phyloP scores from a whole-genome alignment of 2,113 vertebrate genomes.

The Petromus typicus region DNA sequence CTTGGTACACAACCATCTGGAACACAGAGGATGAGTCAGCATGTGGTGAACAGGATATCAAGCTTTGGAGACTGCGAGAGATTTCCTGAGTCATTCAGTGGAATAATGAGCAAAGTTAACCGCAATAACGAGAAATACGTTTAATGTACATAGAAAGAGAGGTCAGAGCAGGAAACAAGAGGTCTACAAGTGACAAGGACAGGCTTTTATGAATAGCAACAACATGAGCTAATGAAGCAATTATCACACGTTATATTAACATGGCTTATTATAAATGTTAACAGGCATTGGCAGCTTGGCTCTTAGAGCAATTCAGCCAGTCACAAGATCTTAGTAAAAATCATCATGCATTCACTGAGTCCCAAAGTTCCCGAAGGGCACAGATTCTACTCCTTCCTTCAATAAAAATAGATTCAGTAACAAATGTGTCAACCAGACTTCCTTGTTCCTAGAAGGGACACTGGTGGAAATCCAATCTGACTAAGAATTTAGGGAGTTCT shows the following conservation, averaged over 20 bases:
- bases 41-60: neutral
- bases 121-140: constrained; percentile 31
- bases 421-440: constrained; percentile 22
- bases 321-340: constrained; percentile 58
- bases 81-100: constrained; percentile 21
- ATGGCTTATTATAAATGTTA: constrained; percentile 35
- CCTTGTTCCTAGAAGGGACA: constrained; percentile 34
- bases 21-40: constrained; percentile 41
- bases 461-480: constrained; percentile 35
- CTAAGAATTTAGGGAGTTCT: neutral
- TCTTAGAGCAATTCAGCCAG: constrained; percentile 48
- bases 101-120: constrained; percentile 33
- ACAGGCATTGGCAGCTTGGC: neutral
- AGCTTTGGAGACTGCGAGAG: constrained; percentile 8
- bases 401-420: neutral
- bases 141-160: constrained; percentile 38
- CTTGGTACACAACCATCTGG: constrained; percentile 75
- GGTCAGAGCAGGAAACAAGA: constrained; percentile 40
- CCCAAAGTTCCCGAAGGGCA: constrained; percentile 66
- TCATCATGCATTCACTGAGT: constrained; percentile 39
- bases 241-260: neutral
- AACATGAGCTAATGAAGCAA: neutral
- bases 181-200: neutral
- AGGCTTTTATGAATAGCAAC: constrained; percentile 39
- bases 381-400: constrained; percentile 55